A percentile compares a stretch with the other conserved stretches of the same genome.
These are phyloP conservation scores for Acanthurus tractus DNA, from an alignment of 2,797 vertebrate genomes.

Conservation along the genomic window DNA sequence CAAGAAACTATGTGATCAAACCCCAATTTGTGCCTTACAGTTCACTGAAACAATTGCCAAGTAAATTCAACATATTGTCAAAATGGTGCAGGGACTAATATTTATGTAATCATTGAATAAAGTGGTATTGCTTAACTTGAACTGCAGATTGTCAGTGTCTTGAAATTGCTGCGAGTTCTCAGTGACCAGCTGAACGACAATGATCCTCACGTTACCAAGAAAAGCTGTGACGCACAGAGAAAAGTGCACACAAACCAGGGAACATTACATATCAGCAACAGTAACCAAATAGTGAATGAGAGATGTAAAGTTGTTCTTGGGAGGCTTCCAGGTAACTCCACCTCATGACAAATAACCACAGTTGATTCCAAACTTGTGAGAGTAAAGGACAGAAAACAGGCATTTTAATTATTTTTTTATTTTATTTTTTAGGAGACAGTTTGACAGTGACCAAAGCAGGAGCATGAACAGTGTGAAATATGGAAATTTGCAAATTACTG, in stretches of 20 bases:
- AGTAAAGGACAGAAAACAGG: not conserved
- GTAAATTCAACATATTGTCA: conserved; percentile 27
- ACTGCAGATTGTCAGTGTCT: conserved; percentile 13
- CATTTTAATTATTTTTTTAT: too few species aligned
- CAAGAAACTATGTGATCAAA: conserved; percentile 2
- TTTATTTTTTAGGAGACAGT: not conserved
- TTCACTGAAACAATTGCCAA: conserved; percentile 27
- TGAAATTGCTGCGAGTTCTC: conserved; percentile 3
- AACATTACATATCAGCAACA: conserved; percentile 13
- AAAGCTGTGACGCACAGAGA: not conserved
- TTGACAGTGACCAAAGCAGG: not conserved
- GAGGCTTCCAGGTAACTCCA: conserved; percentile 15
- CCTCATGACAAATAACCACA: conserved; percentile 3
- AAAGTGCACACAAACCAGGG: conserved; percentile 12
- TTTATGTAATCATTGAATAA: conserved; percentile 62
- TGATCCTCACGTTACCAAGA: conserved; percentile 26
- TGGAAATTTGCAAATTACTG: not conserved
- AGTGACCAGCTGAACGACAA: conserved; percentile 10
- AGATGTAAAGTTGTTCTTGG: conserved; percentile 3
- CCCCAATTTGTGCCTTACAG: conserved; percentile 32
- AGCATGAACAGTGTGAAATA: not conserved
- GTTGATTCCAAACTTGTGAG: not conserved
- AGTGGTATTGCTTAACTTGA: conserved; percentile 37
- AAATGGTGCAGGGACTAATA: conserved; percentile 31
- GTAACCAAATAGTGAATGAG: conserved; percentile 29